Evolutionary conservation across 2,113 vertebrate genomes (phyloP).

Genomic region (Xenopus borealis): DNA sequence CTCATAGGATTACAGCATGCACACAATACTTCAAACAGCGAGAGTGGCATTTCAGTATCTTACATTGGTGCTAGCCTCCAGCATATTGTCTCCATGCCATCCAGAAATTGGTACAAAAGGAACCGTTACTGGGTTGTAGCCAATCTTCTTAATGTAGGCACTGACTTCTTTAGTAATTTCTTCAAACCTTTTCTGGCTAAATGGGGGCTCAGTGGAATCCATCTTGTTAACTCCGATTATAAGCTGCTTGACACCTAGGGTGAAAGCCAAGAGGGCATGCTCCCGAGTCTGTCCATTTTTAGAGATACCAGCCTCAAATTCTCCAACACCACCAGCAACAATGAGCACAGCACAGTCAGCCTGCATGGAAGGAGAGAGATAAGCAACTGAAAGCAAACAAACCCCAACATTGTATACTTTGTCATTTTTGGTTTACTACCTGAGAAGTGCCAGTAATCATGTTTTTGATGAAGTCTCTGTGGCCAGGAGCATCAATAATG

Average conservation of each 20-base stretch:
- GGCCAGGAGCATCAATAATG: constrained; percentile 74
- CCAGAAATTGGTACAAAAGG: constrained; percentile 84
- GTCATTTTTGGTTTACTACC: constrained; percentile 41
- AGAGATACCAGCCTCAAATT: constrained; percentile 80
- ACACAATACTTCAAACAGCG: no score
- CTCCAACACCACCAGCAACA: constrained; percentile 73
- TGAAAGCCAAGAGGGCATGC: constrained; percentile 79
- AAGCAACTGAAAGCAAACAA: no score
- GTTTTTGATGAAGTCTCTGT: constrained; percentile 83
- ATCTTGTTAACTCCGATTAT: constrained; percentile 83
- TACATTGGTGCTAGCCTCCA: constrained; percentile 83
- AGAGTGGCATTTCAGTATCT: constrained; percentile 52
- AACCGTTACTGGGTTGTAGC: constrained; percentile 76
- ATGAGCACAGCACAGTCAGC: constrained; percentile 78
- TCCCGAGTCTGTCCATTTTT: constrained; percentile 81
- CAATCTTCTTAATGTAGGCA: constrained; percentile 84
- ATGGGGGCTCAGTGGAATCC: constrained; percentile 79
- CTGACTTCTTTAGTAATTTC: constrained; percentile 81
- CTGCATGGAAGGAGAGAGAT: constrained; percentile 47
- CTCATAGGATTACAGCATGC: no score
- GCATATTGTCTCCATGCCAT: constrained; percentile 88
- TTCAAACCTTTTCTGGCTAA: constrained; percentile 76
- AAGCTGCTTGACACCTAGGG: constrained; percentile 82
- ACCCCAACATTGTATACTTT: no score
- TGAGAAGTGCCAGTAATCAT: constrained; percentile 79